Evolutionary conservation across 1,140 invertebrate species (phyloP), one percentile per base, ranked within the genome.

Genomic region (Pseudomyrmex concolor): DNA sequence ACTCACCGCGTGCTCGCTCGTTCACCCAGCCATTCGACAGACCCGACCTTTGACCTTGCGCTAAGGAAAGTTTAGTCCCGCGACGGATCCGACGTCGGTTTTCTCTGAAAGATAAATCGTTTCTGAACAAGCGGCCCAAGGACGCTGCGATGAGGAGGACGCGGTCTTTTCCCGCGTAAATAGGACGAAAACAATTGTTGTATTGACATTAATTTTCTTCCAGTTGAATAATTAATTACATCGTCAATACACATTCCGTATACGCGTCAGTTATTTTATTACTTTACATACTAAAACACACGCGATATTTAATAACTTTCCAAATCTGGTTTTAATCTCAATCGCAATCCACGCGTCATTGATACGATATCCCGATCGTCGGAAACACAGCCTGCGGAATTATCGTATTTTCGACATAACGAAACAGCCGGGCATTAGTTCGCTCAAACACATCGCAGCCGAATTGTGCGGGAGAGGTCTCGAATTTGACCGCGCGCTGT

Each of bases 31-130:
- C 43, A 66, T 73, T 64, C 62, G 72, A 72, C 54, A 85, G 62
- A 51, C 78, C 66, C 59, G 74, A 74, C 66, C 57, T 83, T 62
- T 72, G 83, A 80, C 66, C 74, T 71, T 66, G 57, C 34, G 34
- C 84, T 34, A 3, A 78, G 3, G 62, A 78, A 90, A 90, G 54
- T 89, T 88, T 88, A 70, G 76, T 76, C 86, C 83, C 22, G 43
- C 72, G 15, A 80, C 34, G 83, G 74, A 43, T 72, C 64, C 54
- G 76, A 45, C 54, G 43, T 67, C 15, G 25, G 48, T 59, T 86
- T 34, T 73, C 85, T 67, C 57, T 62, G 55, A 34, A 68, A 74
- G 43, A 78, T 59, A 64, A 59, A 76, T 72, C 71, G 76, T 59
- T 13, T 55, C 12, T 34, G 64, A 51, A n/a, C 64, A 66, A 57